These are phyloP conservation scores for sheep (Ovis aries) DNA, from an alignment of 2,113 vertebrate species.

Conservation along the genomic window DNA sequence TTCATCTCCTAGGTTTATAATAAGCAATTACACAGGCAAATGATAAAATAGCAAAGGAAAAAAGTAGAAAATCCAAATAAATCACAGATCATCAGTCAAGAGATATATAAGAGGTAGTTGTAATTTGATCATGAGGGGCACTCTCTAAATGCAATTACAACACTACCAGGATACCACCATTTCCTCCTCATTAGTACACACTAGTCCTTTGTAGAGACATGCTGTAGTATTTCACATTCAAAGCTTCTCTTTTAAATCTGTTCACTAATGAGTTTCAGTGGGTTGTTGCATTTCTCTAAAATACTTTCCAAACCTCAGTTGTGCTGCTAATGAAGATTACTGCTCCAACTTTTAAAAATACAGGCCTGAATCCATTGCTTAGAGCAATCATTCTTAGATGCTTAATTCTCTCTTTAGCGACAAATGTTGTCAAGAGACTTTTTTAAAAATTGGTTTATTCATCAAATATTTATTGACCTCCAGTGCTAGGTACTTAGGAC, in stretches of 20 bases:
- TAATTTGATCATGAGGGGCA: not conserved
- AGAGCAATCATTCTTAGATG: not conserved
- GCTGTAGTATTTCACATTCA: not conserved
- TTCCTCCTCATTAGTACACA: conserved; percentile 30
- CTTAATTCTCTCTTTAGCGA: not conserved
- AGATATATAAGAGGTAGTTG: not conserved
- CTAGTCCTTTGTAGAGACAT: not conserved
- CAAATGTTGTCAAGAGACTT: not conserved
- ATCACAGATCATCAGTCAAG: not conserved
- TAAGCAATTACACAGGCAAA: conserved; percentile 42
- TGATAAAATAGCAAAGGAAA: conserved; percentile 31
- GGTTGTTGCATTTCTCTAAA: conserved; percentile 3
- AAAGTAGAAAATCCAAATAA: conserved; percentile 23
- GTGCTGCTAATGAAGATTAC: conserved; percentile 21
- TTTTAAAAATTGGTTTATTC: not conserved
- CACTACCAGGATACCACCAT: not conserved
- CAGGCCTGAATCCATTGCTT: not conserved
- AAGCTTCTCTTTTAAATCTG: conserved; percentile 17
- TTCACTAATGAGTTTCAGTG: conserved; percentile 37
- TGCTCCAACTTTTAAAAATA: not conserved
- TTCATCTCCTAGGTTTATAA: conserved; percentile 24
- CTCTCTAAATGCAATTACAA: conserved; percentile 7
- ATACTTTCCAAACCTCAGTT: conserved; percentile 22
- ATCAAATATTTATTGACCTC: not conserved
- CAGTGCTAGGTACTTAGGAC: not conserved